Conservation (phyloP, 1,140 invertebrate species). For the Trichonephila inaurata region DNA sequence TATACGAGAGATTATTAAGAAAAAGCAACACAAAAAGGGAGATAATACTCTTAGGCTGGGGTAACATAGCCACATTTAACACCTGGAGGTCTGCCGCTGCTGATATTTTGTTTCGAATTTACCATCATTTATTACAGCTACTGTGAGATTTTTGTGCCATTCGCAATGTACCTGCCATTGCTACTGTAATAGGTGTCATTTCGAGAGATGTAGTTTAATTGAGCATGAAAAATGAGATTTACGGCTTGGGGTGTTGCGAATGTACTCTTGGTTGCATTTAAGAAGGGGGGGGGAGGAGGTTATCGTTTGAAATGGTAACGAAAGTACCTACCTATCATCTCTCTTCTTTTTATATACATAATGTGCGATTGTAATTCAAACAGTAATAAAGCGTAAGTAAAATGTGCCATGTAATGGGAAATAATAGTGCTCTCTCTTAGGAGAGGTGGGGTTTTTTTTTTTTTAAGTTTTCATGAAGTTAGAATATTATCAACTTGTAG, state of each 20-base stretch:
- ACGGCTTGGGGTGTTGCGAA: background rate
- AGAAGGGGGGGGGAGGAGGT: background rate
- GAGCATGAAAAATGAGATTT: constrained; percentile 66
- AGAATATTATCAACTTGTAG: background rate
- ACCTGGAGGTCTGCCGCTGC: constrained; percentile 38
- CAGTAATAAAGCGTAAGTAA: background rate
- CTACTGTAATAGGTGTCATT: constrained; percentile 57
- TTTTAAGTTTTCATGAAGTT: background rate
- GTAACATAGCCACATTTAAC: constrained; percentile 43
- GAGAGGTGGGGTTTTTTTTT: background rate
- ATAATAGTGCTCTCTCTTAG: background rate
- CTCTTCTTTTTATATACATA: background rate
- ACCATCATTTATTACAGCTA: constrained; percentile 52
- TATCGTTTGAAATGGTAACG: background rate
- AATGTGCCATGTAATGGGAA: background rate
- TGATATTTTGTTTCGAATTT: constrained; percentile 62
- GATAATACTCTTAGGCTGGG: background rate
- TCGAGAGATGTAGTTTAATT: constrained; percentile 32
- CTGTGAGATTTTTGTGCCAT: constrained; percentile 20
- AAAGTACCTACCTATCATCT: background rate
- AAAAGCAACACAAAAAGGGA: background rate
- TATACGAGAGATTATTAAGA: background rate
- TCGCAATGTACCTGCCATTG: background rate
- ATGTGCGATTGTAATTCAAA: background rate
- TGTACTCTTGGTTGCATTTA: background rate